Percentiles rank a stretch among this genome's conserved stretches.
Evolutionary conservation across 2,113 vertebrate genomes (phyloP).

Genomic region (Colaptes auratus): DNA sequence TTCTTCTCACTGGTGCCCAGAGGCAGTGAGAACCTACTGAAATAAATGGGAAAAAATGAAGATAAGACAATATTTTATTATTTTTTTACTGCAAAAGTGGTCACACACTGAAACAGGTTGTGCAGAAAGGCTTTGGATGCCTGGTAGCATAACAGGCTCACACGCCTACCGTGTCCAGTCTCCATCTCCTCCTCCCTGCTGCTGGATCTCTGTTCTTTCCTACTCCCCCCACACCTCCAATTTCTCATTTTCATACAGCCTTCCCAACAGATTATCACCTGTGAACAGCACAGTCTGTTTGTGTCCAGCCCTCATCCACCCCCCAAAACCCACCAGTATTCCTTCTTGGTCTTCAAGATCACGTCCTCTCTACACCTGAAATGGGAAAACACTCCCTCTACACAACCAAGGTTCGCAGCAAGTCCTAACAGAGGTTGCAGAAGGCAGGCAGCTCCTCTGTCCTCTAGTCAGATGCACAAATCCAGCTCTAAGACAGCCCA

Average conservation of each 20-base stretch:
- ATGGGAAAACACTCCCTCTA: background rate
- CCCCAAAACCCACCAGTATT: background rate
- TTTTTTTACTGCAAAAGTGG: background rate
- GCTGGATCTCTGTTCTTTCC: background rate
- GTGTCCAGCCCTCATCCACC: background rate
- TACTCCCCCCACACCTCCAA: accelerated
- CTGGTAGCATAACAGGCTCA: background rate
- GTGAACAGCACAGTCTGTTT: background rate
- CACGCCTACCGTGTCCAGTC: background rate
- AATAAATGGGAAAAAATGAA: background rate
- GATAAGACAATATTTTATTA: background rate
- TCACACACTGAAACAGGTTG: background rate
- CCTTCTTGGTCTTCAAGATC: background rate
- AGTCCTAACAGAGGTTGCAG: background rate
- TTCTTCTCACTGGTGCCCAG: background rate
- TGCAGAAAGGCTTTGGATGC: background rate
- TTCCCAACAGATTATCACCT: background rate
- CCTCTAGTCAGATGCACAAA: background rate
- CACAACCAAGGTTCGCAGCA: background rate
- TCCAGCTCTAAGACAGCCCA: background rate
- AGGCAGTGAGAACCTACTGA: background rate
- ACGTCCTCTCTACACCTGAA: background rate
- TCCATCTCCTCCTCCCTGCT: background rate
- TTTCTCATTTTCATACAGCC: background rate
- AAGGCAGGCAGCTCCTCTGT: background rate